Percentiles rank a stretch among this genome's conserved stretches.
These are phyloP conservation scores for Papilio polytes DNA, from an alignment of 1,140 invertebrate species.

Conservation along the genomic window DNA sequence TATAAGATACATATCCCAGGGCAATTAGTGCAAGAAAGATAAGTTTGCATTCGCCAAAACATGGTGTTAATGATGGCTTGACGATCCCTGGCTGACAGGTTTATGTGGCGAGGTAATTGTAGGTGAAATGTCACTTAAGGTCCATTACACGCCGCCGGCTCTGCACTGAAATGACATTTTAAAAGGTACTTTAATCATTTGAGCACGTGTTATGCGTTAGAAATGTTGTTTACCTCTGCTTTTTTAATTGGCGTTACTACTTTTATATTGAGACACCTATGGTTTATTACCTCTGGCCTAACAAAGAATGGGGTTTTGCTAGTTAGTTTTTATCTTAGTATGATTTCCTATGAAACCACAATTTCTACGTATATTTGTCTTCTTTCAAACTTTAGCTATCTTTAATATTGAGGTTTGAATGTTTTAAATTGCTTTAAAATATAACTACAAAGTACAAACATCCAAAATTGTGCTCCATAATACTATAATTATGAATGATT, in stretches of 20 bases:
- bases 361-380: too few species aligned
- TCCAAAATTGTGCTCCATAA: too few species aligned
- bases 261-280: not conserved
- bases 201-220: not conserved
- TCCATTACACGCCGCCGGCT: constrained; percentile 16
- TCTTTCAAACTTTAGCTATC: too few species aligned
- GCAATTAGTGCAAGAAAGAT: constrained; percentile 42
- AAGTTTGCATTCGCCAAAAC: constrained; percentile 39
- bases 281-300: not conserved
- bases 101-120: constrained; percentile 53
- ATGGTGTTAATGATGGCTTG: constrained; percentile 45
- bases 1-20: not conserved
- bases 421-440: not conserved
- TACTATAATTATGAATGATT: too few species aligned
- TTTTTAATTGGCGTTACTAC: not conserved
- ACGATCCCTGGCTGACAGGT: constrained; percentile 43
- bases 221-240: constrained; percentile 5
- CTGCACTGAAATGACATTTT: constrained; percentile 4
- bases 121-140: constrained; percentile 49
- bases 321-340: not conserved
- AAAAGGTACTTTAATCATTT: not conserved
- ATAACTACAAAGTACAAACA: too few species aligned
- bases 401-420: not conserved
- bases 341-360: not conserved
- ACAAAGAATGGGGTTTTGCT: not conserved